Base-by-base conservation (phyloP, 2,113 vertebrate genomes). In the Trichechus manatus region DNA sequence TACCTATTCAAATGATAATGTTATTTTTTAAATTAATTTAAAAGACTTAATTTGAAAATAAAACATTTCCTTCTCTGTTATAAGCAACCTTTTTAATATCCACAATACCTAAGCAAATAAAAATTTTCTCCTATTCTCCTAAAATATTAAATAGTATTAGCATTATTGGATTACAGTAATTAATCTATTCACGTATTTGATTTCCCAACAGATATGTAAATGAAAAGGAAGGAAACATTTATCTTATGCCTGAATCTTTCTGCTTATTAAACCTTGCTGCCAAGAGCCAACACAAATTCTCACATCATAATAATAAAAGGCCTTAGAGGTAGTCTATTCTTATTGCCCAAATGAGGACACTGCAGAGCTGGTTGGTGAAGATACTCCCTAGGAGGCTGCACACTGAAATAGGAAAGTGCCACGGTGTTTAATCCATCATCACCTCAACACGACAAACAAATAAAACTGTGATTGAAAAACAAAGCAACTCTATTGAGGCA, bases 71-170 rank as follows among this genome's bases (percentile, higher is more conserved):
- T 27, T 93, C 68, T 75, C 33, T 89, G 22, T 15, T 68, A 89
- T 61, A 39, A 86, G 27, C 47, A 39, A n/a, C 64, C 2, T 3
- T 81, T 80, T 89, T 86, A 86, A 75, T 56, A 86, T 59, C 44
- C 42, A 27, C 23, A 89, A 86, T n/a, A 68, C 29, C 59, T 39
- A 81, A 64, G 2, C 80, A 92, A 96, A 91, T 63, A 56, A 56
- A 90, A 88, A 82, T 39, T 39, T 39, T 84, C 83, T 47, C 22
- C 19, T 53, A 64, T 59, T 75, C 75, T 84, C 42, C 72, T 31
- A 80, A 94, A 96, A 88, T 39, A 84, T 79, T 80, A 59, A 36
- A 59, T 50, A 85, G 22, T 47, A 68, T 63, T 75, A 74, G 25
- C 31, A 33, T 66, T 64, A 79, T 79, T 79, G 42, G 74, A 64